Evolutionary conservation across 2,113 vertebrate genomes (phyloP).

Genomic region (Neodon shergylaensis): DNA sequence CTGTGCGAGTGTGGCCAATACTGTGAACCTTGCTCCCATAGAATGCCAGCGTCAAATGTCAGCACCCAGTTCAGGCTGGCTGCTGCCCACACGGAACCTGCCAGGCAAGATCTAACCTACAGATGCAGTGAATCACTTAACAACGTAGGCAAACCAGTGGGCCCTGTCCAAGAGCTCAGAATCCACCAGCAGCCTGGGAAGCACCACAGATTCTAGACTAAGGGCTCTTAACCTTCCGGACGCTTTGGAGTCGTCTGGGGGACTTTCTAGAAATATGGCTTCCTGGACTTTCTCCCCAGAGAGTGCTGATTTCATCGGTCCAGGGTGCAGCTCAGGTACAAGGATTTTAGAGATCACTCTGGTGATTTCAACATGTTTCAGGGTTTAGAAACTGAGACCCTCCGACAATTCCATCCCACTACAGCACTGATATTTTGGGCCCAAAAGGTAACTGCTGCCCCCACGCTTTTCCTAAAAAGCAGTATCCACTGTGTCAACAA

Average conservation of each 20-base stretch:
- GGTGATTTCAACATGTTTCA: not conserved
- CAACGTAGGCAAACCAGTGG: not conserved
- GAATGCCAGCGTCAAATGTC: not conserved
- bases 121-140: slow-evolving; percentile 48
- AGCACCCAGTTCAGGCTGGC: not conserved
- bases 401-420: not conserved
- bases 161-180: not conserved
- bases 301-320: not conserved
- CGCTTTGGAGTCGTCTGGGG: not conserved
- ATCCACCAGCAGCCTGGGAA: not conserved
- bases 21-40: not conserved
- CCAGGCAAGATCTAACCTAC: not conserved
- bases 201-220: not conserved
- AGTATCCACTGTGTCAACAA: not conserved
- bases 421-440: not conserved
- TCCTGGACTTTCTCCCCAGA: not conserved
- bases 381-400: not conserved
- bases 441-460: not conserved
- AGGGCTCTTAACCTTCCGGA: not conserved
- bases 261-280: not conserved
- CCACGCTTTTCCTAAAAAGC: not conserved
- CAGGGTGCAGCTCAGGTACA: not conserved
- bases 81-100: slow-evolving; percentile 18
- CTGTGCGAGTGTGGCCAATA: not conserved
- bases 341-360: not conserved